Conservation (phyloP, 2,888 invertebrate genomes). For the Neoitamus cyanurus region DNA sequence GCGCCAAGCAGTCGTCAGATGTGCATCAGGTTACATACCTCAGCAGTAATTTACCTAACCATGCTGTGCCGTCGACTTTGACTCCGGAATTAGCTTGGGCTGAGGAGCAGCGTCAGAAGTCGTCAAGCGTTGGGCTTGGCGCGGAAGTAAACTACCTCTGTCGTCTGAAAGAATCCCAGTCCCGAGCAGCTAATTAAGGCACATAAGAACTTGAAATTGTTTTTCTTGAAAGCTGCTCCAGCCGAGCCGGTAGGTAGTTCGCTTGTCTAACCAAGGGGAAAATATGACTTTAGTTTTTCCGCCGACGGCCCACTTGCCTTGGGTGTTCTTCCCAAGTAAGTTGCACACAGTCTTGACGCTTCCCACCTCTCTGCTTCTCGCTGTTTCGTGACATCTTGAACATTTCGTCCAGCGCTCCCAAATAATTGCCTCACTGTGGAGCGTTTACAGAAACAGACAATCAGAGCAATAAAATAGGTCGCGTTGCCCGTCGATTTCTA, state of each 20-base stretch:
- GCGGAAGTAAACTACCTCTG: neutral
- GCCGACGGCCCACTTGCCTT: neutral
- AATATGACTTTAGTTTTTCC: neutral
- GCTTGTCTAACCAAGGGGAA: slow-evolving; percentile 5
- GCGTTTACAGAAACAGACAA: neutral
- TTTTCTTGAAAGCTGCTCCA: neutral
- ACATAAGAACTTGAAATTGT: neutral
- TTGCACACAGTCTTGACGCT: neutral
- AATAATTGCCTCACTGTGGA: neutral
- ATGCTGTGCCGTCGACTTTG: neutral
- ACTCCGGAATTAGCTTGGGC: neutral
- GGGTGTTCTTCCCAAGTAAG: neutral
- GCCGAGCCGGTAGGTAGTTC: neutral
- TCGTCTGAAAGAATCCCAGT: neutral
- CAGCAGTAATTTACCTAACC: neutral
- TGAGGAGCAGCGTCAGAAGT: neutral
- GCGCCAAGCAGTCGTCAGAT: neutral
- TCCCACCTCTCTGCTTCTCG: neutral
- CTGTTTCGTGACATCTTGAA: neutral
- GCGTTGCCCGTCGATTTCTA: neutral
- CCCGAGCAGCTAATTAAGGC: slow-evolving; percentile 1
- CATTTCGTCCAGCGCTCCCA: neutral
- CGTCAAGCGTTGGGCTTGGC: neutral
- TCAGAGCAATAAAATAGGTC: slow-evolving; percentile 1
- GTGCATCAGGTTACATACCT: neutral